A percentile compares a stretch with the other conserved stretches of the same genome.
phyloP scores from a whole-genome alignment of 2,797 vertebrate species.

The Octomys mimax region DNA sequence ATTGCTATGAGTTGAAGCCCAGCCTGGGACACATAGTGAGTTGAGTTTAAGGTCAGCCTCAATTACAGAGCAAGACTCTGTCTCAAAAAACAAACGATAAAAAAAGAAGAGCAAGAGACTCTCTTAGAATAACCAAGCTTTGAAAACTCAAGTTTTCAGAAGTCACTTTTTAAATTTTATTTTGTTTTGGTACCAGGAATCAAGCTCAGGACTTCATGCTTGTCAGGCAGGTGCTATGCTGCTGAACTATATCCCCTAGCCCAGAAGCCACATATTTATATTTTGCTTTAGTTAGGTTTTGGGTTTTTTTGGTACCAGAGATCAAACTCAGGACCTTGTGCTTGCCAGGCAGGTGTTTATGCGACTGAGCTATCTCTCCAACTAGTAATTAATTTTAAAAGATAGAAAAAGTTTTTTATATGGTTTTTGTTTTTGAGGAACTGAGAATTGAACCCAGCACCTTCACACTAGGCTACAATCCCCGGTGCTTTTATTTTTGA shows the following conservation, averaged over 20 bases:
- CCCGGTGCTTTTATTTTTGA: neutral
- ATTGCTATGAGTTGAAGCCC: neutral
- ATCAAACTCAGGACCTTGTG: too few relatives aligned
- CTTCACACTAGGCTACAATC: neutral
- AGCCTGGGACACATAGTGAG: neutral
- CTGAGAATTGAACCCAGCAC: neutral
- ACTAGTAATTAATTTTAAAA: constrained; percentile 21
- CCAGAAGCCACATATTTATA: neutral
- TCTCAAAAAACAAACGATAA: neutral
- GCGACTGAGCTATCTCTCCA: too few relatives aligned
- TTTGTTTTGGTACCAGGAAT: too few relatives aligned
- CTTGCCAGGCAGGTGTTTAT: too few relatives aligned
- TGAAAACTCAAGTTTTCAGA: constrained; percentile 15
- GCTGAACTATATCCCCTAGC: too few relatives aligned
- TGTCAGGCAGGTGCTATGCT: too few relatives aligned
- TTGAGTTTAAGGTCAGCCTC: neutral
- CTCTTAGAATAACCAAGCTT: constrained; percentile 44
- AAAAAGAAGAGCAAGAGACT: constrained; percentile 10
- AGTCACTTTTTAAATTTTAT: neutral
- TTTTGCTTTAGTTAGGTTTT: neutral
- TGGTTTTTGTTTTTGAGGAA: neutral
- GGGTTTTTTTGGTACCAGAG: too few relatives aligned
- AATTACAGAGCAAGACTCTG: neutral
- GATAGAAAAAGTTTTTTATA: neutral
- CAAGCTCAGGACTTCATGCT: too few relatives aligned